Percentiles rank a stretch among this genome's conserved stretches.
Conservation (phyloP, 2,113 vertebrate genomes). For the Galeopterus variegatus region DNA sequence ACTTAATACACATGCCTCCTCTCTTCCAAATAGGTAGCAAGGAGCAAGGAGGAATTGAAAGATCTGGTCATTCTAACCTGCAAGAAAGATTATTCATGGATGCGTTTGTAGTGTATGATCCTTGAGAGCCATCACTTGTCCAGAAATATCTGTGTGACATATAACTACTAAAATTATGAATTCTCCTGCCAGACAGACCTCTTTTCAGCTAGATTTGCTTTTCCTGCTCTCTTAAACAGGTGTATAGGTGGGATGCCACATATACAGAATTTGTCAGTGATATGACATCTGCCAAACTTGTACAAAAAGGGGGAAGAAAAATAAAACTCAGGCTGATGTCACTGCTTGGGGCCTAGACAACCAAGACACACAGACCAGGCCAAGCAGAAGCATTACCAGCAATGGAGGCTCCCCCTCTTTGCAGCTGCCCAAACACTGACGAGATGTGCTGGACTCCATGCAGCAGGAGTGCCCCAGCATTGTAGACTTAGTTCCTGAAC, state of each 20-base stretch:
- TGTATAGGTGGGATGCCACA: neutral
- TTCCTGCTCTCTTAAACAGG: constrained; percentile 1
- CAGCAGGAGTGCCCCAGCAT: neutral
- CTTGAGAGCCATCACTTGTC: constrained; percentile 6
- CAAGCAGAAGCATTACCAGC: neutral
- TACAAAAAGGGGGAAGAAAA: neutral
- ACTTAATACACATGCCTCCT: neutral
- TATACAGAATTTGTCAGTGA: constrained; percentile 9
- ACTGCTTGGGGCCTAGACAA: neutral
- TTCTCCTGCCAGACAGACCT: neutral
- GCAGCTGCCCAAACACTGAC: neutral
- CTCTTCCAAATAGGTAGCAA: neutral
- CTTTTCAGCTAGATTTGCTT: constrained; percentile 23
- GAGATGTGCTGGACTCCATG: neutral
- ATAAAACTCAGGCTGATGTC: neutral
- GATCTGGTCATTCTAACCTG: neutral
- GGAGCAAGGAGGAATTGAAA: neutral
- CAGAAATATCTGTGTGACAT: constrained; percentile 13
- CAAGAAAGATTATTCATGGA: neutral
- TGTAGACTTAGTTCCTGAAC: neutral
- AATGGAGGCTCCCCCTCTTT: neutral
- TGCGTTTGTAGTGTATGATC: neutral
- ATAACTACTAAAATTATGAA: constrained; percentile 9
- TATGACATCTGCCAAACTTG: constrained; percentile 15
- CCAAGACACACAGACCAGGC: neutral